Conservation (phyloP, 2,113 vertebrate species). For the Catharus fuscescens region DNA sequence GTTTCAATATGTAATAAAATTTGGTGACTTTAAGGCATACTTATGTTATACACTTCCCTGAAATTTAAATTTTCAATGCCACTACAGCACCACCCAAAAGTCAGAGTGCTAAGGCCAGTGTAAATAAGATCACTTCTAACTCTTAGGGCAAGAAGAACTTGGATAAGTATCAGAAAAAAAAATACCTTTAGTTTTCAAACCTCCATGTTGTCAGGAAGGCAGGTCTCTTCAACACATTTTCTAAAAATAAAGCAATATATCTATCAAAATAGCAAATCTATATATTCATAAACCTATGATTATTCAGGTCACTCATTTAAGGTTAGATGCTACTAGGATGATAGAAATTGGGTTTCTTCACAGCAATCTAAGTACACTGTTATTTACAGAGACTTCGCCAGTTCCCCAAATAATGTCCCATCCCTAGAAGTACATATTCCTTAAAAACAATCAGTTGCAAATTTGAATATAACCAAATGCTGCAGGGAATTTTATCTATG, state of each 20-base stretch:
- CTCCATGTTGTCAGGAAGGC: not conserved
- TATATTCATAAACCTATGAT: not conserved
- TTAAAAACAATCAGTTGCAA: conserved; percentile 28
- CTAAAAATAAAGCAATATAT: not conserved
- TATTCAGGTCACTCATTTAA: not conserved
- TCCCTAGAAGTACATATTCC: not conserved
- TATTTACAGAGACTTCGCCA: not conserved
- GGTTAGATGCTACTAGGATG: not conserved
- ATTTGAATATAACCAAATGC: conserved; percentile 28
- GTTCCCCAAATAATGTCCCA: not conserved
- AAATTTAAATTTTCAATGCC: not conserved
- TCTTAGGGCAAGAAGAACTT: not conserved
- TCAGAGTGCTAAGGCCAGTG: not conserved
- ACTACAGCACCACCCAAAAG: not conserved
- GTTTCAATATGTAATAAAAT: not conserved
- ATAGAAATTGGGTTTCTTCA: not conserved
- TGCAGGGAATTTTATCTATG: not conserved
- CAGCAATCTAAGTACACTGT: not conserved
- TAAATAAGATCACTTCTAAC: not conserved
- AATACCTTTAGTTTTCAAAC: not conserved
- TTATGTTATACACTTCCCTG: not conserved
- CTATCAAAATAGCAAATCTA: not conserved
- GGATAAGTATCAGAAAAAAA: not conserved
- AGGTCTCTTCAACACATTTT: not conserved
- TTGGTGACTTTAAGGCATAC: not conserved